These are phyloP conservation scores for Melangyna quadrimaculata DNA, from an alignment of 2,888 invertebrate species.

Conservation along the genomic window DNA sequence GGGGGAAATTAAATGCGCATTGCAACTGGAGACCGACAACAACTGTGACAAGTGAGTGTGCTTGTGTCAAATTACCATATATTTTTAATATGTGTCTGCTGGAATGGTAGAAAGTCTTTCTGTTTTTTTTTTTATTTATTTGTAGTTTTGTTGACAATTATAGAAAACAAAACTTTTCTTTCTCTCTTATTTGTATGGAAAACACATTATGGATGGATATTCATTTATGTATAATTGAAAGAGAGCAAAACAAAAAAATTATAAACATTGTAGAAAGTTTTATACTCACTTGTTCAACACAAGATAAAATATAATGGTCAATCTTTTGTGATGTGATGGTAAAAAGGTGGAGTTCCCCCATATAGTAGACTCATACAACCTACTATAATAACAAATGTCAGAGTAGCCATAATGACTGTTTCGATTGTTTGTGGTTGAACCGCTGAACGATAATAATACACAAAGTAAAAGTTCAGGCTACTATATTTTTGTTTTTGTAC, in stretches of 20 bases:
- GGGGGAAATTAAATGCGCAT: constrained; percentile 36
- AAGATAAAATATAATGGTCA: constrained; percentile 14
- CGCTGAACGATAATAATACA: not conserved
- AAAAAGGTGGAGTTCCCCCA: constrained; percentile 43
- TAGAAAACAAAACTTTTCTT: constrained; percentile 56
- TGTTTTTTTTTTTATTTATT: not conserved
- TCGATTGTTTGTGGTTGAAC: constrained; percentile 46
- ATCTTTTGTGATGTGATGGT: not conserved
- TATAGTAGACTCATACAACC: not conserved
- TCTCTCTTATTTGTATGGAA: constrained; percentile 3
- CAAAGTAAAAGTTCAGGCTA: constrained; percentile 56
- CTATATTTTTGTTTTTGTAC: not conserved
- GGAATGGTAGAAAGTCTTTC: constrained; percentile 56
- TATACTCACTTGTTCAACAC: not conserved
- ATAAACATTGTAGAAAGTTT: constrained; percentile 51
- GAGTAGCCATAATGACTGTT: constrained; percentile 42
- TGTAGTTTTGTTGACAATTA: constrained; percentile 49
- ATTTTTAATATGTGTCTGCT: not conserved
- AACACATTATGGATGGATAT: not conserved
- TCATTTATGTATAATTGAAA: not conserved
- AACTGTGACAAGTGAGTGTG: constrained; percentile 61
- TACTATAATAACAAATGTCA: not conserved
- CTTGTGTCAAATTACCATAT: constrained; percentile 63
- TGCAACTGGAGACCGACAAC: constrained; percentile 35
- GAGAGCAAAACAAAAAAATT: constrained; percentile 28